Evolutionary conservation across 2,797 vertebrate genomes (phyloP).

Genomic region (Tinamus major): DNA sequence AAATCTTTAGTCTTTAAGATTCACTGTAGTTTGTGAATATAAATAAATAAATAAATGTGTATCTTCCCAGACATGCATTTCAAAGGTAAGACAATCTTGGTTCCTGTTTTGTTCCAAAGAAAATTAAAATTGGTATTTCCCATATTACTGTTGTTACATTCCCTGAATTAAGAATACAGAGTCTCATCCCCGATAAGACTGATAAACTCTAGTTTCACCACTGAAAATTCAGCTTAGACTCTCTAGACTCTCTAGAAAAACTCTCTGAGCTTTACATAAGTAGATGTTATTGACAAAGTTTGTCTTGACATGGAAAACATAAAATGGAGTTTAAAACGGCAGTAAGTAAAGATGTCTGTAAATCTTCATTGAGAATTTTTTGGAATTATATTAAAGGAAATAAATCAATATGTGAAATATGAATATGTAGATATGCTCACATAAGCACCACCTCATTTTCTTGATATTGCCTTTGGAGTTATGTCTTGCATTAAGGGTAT

Average conservation of each 20-base stretch:
- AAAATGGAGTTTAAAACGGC: neutral
- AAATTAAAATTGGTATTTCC: neutral
- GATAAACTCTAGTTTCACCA: neutral
- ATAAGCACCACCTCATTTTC: neutral
- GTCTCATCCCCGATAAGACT: neutral
- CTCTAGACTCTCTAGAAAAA: neutral
- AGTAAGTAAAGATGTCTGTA: neutral
- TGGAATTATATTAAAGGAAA: neutral
- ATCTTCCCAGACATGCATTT: neutral
- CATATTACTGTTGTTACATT: neutral
- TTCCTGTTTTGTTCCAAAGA: neutral
- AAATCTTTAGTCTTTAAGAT: neutral
- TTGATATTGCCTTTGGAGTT: neutral
- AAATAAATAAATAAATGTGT: too few species aligned
- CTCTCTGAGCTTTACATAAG: neutral
- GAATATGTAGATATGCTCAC: neutral
- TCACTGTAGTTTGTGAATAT: neutral
- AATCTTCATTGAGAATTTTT: neutral
- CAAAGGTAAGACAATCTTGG: neutral
- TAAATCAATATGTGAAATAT: neutral
- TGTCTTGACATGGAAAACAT: neutral
- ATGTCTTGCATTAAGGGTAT: too few species aligned
- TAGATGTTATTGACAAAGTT: neutral
- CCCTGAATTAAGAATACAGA: neutral
- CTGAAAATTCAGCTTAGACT: neutral